phyloP scores from a whole-genome alignment of 1,140 invertebrate genomes.

The Odontomachus brunneus region DNA sequence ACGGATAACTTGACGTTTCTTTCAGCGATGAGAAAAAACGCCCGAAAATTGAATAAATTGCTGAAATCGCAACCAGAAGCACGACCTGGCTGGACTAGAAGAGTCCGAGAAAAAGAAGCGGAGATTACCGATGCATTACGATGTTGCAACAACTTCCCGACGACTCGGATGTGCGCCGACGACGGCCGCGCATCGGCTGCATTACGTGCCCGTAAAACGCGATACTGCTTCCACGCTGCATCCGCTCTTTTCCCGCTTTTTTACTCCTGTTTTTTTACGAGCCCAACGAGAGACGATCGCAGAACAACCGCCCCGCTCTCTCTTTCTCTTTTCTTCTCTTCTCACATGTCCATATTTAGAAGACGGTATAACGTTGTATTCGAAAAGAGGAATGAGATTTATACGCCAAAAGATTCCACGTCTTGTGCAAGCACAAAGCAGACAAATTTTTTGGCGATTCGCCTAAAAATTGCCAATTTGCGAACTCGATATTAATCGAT shows the following conservation, averaged over 20 bases:
- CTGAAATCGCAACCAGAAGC: neutral
- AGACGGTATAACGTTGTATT: neutral
- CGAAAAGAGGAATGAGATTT: neutral
- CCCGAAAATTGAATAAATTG: conserved; percentile 10
- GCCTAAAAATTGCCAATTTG: too few relatives aligned
- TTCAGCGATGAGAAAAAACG: neutral
- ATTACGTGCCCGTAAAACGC: conserved; percentile 78
- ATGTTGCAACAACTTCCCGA: conserved; percentile 81
- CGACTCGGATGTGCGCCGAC: conserved; percentile 72
- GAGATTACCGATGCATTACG: conserved; percentile 69
- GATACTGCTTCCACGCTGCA: conserved; percentile 70
- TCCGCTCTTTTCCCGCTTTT: conserved; percentile 69
- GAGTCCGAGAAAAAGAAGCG: conserved; percentile 11
- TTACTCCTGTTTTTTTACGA: conserved; percentile 64
- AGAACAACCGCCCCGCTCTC: conserved; percentile 47
- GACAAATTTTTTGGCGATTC: neutral
- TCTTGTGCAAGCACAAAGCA: neutral
- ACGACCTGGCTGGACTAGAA: conserved; percentile 1
- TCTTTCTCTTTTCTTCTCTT: conserved; percentile 38
- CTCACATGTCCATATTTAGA: conserved; percentile 47
- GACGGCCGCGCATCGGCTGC: conserved; percentile 77
- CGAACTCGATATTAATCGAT: too few relatives aligned
- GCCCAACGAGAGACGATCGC: conserved; percentile 77
- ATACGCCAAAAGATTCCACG: neutral
- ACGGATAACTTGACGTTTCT: too few relatives aligned